Conservation (phyloP, 2,888 invertebrate genomes). For the Drosophila colorata region DNA sequence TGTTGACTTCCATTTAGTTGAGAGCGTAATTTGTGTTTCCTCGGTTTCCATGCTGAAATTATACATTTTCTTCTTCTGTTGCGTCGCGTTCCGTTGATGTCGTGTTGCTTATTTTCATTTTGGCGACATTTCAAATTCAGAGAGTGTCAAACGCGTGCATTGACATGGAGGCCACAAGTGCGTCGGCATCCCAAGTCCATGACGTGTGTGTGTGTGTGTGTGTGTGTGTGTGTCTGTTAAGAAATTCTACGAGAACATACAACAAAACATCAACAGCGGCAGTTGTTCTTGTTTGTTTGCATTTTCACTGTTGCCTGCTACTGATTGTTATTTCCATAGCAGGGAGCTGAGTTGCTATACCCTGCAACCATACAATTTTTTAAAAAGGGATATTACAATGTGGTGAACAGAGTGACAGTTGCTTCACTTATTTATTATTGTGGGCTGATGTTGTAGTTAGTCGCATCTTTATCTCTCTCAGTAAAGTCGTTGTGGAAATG, state of each 20-base stretch:
- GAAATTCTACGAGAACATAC: slow-evolving; percentile 57
- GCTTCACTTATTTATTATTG: no score
- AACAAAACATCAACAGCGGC: slow-evolving; percentile 35
- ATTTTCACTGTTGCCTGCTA: slow-evolving; percentile 59
- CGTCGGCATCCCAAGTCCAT: slow-evolving; percentile 39
- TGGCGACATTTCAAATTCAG: slow-evolving; percentile 74
- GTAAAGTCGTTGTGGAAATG: no score
- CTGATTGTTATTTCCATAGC: slow-evolving; percentile 51
- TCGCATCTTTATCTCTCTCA: no score
- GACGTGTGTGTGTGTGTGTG: not conserved
- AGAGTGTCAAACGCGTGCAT: slow-evolving; percentile 74
- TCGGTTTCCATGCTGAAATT: slow-evolving; percentile 42
- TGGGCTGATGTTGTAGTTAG: no score
- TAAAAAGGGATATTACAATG: not conserved
- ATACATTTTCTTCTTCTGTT: slow-evolving; percentile 32
- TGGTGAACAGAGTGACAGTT: not conserved
- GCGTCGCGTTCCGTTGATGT: slow-evolving; percentile 23
- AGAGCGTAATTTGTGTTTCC: slow-evolving; percentile 42
- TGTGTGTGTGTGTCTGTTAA: slow-evolving; percentile 20
- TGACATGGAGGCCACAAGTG: slow-evolving; percentile 75
- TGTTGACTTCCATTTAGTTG: slow-evolving; percentile 44
- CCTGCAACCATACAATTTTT: not conserved
- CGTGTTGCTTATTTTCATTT: slow-evolving; percentile 57
- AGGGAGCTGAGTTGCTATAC: slow-evolving; percentile 10
- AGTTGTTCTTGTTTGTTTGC: slow-evolving; percentile 45